Evolutionary conservation across 1,140 invertebrate species (phyloP).

Genomic region (Aphaenogaster ashmeadi): DNA sequence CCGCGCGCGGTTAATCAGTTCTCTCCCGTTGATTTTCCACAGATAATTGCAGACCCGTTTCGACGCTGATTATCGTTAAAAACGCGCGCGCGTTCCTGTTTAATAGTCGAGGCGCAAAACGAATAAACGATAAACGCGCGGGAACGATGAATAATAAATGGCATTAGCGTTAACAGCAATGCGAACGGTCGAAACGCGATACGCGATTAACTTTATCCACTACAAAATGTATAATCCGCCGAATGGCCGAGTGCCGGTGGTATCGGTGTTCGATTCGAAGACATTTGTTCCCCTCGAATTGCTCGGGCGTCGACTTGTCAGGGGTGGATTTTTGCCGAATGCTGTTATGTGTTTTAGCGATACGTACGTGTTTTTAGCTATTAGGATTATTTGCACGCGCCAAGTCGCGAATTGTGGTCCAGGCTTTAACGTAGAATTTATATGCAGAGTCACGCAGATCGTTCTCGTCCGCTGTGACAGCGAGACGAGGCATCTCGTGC

Average conservation of each 20-base stretch:
- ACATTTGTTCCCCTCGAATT: neutral
- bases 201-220: constrained; percentile 45
- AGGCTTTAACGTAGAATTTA: constrained; percentile 79
- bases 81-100: neutral
- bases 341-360: constrained; percentile 64
- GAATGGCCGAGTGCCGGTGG: neutral
- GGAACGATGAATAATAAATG: neutral
- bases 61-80: constrained; percentile 35
- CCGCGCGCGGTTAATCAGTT: constrained; percentile 27
- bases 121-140: constrained; percentile 27
- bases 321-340: constrained; percentile 30
- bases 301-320: constrained; percentile 2
- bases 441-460: constrained; percentile 40
- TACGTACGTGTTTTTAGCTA: constrained; percentile 58
- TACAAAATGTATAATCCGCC: constrained; percentile 20
- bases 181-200: constrained; percentile 14
- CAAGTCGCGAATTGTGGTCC: constrained; percentile 77
- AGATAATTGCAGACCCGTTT: constrained; percentile 39
- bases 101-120: neutral
- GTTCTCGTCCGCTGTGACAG: constrained; percentile 30
- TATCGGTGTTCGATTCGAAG: neutral
- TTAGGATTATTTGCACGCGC: constrained; percentile 72
- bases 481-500: constrained; percentile 23
- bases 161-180: constrained; percentile 28
- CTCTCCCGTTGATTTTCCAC: constrained; percentile 27